Base-by-base conservation (phyloP, 2,888 invertebrate species). In the Limnephilus marmoratus region DNA sequence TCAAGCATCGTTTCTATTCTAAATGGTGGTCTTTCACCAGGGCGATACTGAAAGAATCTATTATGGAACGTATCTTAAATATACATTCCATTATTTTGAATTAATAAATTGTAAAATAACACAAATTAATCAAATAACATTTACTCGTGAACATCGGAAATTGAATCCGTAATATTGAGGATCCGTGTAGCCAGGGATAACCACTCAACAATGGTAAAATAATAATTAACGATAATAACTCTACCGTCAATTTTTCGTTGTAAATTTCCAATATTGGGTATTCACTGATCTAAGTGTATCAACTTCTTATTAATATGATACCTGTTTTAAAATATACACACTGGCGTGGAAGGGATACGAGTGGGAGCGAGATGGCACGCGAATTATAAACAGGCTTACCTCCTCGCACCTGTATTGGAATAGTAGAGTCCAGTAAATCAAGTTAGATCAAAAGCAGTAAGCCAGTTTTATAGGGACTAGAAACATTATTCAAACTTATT, bases 231-330 rank as follows among this genome's bases (percentile, higher is more conserved):
- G n/a, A n/a, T n/a, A n/a, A n/a, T n/a, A 68, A 68, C 24, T 0
- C 9, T 68, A n/a, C 9, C 7, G n/a, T n/a, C 9, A 68, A 24
- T n/a, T 68, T 68, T 68, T 9, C 24, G 9, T 68, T 68, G 7
- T 68, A 24, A 24, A 83, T 9, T 83, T 12, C 83, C 83, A 83
- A 83, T 37, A 86, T 86, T 86, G 86, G 45, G 49, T 37, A 86
- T 24, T 29, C 86, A 45, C 86, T 45, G 86, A 86, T 86, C 49
- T 41, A 86, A 86, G 45, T 86, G 45, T 86, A 86, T 86, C 86
- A 86, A 86, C 86, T 86, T 86, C 86, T 86, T 86, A 86, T 86
- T 86, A 86, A 86, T 86, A 49, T 86, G 86, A 86, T 86, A 86
- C 86, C 45, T 41, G 86, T 86, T 86, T 41, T 86, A 86, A 45